Conservation (phyloP, 2,888 invertebrate species). For the Drosophila parthenogenetica region DNA sequence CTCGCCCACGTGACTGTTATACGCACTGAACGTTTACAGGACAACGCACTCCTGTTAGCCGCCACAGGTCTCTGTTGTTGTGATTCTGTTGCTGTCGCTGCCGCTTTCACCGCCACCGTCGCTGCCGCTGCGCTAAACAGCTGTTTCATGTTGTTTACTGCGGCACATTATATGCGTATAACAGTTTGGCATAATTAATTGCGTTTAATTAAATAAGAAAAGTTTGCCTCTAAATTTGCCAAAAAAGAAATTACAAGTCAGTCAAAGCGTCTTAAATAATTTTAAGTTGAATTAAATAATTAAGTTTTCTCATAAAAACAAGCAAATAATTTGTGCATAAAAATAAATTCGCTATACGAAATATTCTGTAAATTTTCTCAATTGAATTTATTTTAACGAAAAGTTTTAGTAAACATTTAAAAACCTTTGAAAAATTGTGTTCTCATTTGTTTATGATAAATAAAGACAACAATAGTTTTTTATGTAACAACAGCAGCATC, state of each 20-base stretch:
- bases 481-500: slow-evolving; percentile 45
- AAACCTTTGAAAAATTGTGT: background rate
- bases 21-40: slow-evolving; percentile 42
- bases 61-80: slow-evolving; percentile 70
- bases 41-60: slow-evolving; percentile 55
- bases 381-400: background rate
- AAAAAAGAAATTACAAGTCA: no score
- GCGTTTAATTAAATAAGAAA: slow-evolving; percentile 23
- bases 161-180: slow-evolving; percentile 38
- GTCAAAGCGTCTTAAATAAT: no score
- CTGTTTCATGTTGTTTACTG: slow-evolving; percentile 58
- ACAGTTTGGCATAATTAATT: slow-evolving; percentile 36
- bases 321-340: no score
- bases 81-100: slow-evolving; percentile 28
- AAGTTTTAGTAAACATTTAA: background rate
- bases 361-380: background rate
- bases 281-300: no score
- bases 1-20: slow-evolving; percentile 58
- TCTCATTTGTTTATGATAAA: slow-evolving; percentile 7
- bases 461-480: slow-evolving; percentile 12
- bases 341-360: no score
- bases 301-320: no score
- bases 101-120: background rate
- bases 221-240: background rate
- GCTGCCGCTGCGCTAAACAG: slow-evolving; percentile 44